Conservation (phyloP, 2,797 vertebrate species). For the Netta rufina region DNA sequence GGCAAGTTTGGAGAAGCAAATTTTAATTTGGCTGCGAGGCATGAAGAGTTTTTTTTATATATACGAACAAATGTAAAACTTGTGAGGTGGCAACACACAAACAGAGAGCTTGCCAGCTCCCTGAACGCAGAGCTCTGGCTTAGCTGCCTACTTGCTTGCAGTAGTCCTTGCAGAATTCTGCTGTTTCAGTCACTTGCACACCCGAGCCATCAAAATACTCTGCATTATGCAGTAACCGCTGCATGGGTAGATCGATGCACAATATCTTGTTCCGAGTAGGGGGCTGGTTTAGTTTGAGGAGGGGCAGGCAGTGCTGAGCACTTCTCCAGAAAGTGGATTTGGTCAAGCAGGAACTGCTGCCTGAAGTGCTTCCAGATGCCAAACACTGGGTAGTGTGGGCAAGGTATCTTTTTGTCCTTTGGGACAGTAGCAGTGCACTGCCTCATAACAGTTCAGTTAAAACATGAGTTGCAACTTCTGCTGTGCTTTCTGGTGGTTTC, state of each 20-base stretch:
- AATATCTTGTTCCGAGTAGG: not conserved
- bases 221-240: not conserved
- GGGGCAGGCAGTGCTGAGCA: not conserved
- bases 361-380: not conserved
- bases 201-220: not conserved
- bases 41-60: not conserved
- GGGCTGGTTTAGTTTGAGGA: not conserved
- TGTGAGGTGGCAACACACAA: not conserved
- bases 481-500: not conserved
- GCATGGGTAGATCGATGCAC: not conserved
- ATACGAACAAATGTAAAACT: not conserved
- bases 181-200: not conserved
- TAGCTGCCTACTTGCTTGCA: not conserved
- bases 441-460: not conserved
- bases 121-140: not conserved
- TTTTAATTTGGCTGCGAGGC: not conserved
- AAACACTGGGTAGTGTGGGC: accelerated
- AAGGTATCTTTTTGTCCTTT: not conserved
- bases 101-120: not conserved
- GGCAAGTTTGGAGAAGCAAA: slow-evolving; percentile 1
- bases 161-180: not conserved
- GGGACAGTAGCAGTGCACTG: not conserved
- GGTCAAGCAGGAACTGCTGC: not conserved
- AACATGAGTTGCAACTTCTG: not conserved
- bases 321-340: not conserved